Percentiles rank a stretch among this genome's conserved stretches.
Evolutionary conservation across 2,113 vertebrate genomes (phyloP).

Genomic region (Apodemus speciosus): DNA sequence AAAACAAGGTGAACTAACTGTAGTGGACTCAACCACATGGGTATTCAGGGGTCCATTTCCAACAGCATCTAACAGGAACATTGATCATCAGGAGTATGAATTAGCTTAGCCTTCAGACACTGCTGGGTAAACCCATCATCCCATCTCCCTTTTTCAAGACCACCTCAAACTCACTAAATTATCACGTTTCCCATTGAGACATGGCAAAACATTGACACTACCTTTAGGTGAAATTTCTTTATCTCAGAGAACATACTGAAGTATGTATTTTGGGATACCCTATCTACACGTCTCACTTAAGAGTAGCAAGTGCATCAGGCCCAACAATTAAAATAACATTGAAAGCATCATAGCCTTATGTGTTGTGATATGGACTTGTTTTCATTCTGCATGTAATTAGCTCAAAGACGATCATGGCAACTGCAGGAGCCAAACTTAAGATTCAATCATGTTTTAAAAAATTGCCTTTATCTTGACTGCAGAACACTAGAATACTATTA

Average conservation of each 20-base stretch:
- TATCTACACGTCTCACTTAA: background rate
- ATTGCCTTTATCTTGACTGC: constrained; percentile 63
- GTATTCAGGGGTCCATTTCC: background rate
- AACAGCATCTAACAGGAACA: background rate
- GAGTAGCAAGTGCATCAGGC: background rate
- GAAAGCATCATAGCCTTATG: constrained; percentile 31
- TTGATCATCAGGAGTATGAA: background rate
- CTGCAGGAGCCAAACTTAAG: constrained; percentile 48
- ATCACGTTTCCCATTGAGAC: background rate
- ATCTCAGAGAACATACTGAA: background rate
- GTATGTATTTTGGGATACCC: background rate
- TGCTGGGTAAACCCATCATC: background rate
- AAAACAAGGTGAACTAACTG: constrained; percentile 20
- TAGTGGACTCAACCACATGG: background rate
- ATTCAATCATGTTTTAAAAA: constrained; percentile 53
- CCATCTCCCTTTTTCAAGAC: background rate
- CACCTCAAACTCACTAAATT: background rate
- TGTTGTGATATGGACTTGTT: background rate
- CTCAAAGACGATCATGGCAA: constrained; percentile 6
- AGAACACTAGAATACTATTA: constrained; percentile 66
- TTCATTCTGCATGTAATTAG: constrained; percentile 32
- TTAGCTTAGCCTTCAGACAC: background rate
- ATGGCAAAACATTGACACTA: background rate
- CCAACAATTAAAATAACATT: constrained; percentile 29
- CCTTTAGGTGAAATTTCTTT: background rate